Base-by-base conservation (phyloP, 2,888 invertebrate species). In the Ptychoptera albimana region DNA sequence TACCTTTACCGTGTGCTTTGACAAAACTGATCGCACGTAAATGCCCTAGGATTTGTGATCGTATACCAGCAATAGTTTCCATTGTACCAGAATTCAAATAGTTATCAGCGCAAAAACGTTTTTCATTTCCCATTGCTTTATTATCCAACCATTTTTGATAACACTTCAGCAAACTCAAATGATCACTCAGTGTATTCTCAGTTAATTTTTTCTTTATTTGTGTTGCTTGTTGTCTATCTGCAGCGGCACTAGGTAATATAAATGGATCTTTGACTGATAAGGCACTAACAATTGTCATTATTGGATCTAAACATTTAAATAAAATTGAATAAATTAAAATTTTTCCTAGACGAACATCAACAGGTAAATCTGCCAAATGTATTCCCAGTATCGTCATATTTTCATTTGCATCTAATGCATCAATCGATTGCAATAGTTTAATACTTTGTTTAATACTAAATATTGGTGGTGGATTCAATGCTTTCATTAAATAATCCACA, bases 271-370 rank as follows among this genome's bases (percentile, higher is more conserved):
- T 70, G 12, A 71, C 70, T 0, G 91, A 82, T 51, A 94, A 71
- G 50, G 81, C 77, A 57, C 92, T 85, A 1, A 88, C 88, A 36
- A 98, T 82, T 2, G 93, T 93, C 45, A 92, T 66, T 30, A 97
- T 73, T 2, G 96, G 94, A 61, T 93, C 91, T 32, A 94, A 68
- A 61, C 97, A 98, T 60, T 88, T 87, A 51, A 94, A 74, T 3
- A 92, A 82, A 36, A 91, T 77, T 1, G 88, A 80, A 60, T 88
- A 91, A 0, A 98, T 67, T 47, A 98, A 65, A 78, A 91, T 87
- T 64, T 96, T 93, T 5, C 88, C 93, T 39, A 92, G 67, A 52
- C 85, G 80, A 0, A 96, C 94, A 54, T 94, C 92, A 2, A 97
- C 73, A 0, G 94, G 89, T 39, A 97, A 66, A 59, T 93, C 89